A percentile compares a stretch with the other conserved stretches of the same genome.
These are phyloP conservation scores for Ischnura elegans DNA, from an alignment of 2,888 invertebrate species.

Conservation along the genomic window DNA sequence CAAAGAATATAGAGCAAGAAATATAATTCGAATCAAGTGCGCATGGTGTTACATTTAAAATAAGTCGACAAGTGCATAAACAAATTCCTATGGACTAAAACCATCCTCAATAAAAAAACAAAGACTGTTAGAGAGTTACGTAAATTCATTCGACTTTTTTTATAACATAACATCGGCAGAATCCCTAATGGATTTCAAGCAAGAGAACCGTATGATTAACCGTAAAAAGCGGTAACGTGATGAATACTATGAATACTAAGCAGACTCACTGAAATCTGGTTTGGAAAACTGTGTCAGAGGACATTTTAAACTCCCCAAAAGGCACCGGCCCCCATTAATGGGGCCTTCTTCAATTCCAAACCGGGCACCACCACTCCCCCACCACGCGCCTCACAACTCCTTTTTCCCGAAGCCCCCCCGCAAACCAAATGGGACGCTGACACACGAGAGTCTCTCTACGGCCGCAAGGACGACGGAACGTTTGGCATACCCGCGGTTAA, in stretches of 20 bases:
- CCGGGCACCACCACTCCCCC: background rate
- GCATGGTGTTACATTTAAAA: too few relatives aligned
- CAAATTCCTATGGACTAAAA: too few relatives aligned
- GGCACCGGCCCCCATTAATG: background rate
- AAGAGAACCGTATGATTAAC: background rate
- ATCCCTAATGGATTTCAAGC: background rate
- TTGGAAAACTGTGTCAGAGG: slow-evolving; percentile 55
- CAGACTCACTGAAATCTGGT: background rate
- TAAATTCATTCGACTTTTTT: too few relatives aligned
- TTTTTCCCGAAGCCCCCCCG: background rate
- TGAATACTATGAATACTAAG: background rate
- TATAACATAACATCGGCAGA: too few relatives aligned
- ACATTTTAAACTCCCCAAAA: slow-evolving; percentile 15
- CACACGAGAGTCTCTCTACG: background rate
- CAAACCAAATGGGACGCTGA: background rate
- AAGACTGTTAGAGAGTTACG: too few relatives aligned
- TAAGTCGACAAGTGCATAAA: too few relatives aligned
- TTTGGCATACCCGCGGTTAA: slow-evolving; percentile 18
- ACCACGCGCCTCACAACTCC: background rate
- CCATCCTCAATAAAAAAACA: too few relatives aligned
- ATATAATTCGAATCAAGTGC: too few relatives aligned
- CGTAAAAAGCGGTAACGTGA: background rate
- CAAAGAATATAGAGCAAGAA: too few relatives aligned
- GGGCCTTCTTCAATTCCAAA: background rate
- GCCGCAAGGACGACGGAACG: slow-evolving; percentile 15